A percentile compares a stretch with the other conserved stretches of the same genome.
These are phyloP conservation scores for Seira musarum DNA, from an alignment of 2,888 invertebrate genomes.

Conservation along the genomic window DNA sequence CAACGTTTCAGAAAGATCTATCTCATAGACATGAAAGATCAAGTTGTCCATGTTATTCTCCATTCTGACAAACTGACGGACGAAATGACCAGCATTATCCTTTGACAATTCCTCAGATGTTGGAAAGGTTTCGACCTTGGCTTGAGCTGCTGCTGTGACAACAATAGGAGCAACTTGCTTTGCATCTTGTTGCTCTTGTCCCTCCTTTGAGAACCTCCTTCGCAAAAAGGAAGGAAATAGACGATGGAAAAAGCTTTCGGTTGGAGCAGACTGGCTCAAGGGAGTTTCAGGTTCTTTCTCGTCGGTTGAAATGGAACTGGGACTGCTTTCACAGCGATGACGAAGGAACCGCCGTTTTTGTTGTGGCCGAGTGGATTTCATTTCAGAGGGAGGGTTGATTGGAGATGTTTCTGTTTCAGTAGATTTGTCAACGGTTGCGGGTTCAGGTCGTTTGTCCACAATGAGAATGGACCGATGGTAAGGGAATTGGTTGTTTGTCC, in stretches of 20 bases:
- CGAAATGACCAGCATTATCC: background rate
- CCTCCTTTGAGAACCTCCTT: background rate
- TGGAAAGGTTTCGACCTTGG: background rate
- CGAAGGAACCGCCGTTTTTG: background rate
- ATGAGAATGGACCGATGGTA: conserved; percentile 20
- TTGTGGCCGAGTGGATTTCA: background rate
- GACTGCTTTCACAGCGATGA: conserved; percentile 6
- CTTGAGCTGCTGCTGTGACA: background rate
- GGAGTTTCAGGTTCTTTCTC: background rate
- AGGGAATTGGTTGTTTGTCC: conserved; percentile 12
- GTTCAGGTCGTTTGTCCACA: background rate
- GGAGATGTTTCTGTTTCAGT: no score
- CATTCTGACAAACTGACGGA: background rate
- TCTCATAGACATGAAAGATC: conserved; percentile 38
- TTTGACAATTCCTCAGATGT: background rate
- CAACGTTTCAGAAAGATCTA: no score
- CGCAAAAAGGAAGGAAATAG: conserved; percentile 8
- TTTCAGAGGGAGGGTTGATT: background rate
- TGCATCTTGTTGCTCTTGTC: background rate
- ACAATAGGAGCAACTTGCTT: background rate
- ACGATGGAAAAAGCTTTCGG: conserved; percentile 9
- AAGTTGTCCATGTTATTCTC: conserved; percentile 9
- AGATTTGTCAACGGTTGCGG: background rate
- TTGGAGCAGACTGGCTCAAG: conserved; percentile 3
- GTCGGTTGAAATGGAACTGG: background rate